Base-by-base conservation (phyloP, 2,113 vertebrate genomes). In the Sturnus vulgaris region DNA sequence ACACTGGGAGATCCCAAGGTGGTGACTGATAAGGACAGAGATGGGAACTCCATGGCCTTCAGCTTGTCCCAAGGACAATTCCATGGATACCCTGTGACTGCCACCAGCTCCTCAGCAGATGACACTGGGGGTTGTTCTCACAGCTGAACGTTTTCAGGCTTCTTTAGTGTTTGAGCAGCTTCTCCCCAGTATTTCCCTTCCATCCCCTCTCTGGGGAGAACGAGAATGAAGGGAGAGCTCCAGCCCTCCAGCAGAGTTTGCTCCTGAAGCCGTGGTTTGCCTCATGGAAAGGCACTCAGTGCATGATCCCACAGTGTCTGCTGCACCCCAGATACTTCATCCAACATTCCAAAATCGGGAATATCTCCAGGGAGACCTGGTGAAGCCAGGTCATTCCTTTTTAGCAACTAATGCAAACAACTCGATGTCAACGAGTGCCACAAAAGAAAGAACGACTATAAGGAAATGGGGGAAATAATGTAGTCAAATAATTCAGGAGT, bases 191-290 rank as follows among this genome's bases (percentile, higher is more conserved):
- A 65, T 28, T 40, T 24, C 37, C n/a, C 37, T 72, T 55, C 68
- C 24, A 14, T 10, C 18, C 50, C 24, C 69, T 33, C 60, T 22
- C 35, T 10, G 33, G 59, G 52, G 78, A 77, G 20, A 35, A 18
- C 0, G 0, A 66, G 66, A 28, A 64, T 3, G 37, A 81, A 11
- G 21, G 31, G 17, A 70, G n/a, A 49, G 52, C 53, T 10, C 0
- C 23, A 63, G 47, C 64, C 5, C 49, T 30, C 5, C 24, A 47
- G 33, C 10, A 1, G 3, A 40, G 30, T 27, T 82, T 56, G 30
- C 57, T 90, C 71, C 69, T 42, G n/a, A 47, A 71, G 49, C 9
- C 4, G 1, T 6, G 65, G 8, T 31, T 61, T 50, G 22, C 72
- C 66, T 39, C 24, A 10, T 7, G 9, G 61, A 68, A 39, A 20